Percentiles rank a stretch among this genome's conserved stretches.
Conservation (phyloP, 2,888 invertebrate genomes). For the Trisateles emortualis region DNA sequence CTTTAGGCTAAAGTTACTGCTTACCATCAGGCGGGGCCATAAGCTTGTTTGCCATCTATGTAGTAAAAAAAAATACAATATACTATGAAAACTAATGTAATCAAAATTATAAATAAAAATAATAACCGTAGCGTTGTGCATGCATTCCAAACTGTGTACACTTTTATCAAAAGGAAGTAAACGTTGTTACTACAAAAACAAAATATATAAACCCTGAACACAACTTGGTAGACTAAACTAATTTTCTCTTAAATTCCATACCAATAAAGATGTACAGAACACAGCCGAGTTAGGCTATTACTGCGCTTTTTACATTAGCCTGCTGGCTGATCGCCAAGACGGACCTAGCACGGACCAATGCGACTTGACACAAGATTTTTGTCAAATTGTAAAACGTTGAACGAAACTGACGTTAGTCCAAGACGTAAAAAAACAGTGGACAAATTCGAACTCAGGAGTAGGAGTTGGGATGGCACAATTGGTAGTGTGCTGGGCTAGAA, state of each 20-base stretch:
- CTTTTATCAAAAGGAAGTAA: neutral
- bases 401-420: neutral
- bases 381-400: neutral
- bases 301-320: slow-evolving; percentile 45
- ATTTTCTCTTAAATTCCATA: slow-evolving; percentile 44
- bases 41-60: no score
- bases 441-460: no score
- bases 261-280: slow-evolving; percentile 50
- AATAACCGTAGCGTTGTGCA: no score
- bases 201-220: slow-evolving; percentile 20
- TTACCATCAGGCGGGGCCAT: no score
- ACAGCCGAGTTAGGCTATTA: slow-evolving; percentile 39
- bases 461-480: no score
- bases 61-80: no score
- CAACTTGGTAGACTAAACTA: slow-evolving; percentile 35
- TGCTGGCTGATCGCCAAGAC: slow-evolving; percentile 41
- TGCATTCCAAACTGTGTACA: no score
- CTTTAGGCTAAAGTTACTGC: no score
- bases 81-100: no score
- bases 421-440: no score
- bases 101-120: no score
- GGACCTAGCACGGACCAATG: slow-evolving; percentile 6
- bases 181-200: slow-evolving; percentile 7
- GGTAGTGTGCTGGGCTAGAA: no score
- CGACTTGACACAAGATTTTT: neutral